Conservation (phyloP, 1,140 invertebrate species). For the Drosophila busckii region DNA sequence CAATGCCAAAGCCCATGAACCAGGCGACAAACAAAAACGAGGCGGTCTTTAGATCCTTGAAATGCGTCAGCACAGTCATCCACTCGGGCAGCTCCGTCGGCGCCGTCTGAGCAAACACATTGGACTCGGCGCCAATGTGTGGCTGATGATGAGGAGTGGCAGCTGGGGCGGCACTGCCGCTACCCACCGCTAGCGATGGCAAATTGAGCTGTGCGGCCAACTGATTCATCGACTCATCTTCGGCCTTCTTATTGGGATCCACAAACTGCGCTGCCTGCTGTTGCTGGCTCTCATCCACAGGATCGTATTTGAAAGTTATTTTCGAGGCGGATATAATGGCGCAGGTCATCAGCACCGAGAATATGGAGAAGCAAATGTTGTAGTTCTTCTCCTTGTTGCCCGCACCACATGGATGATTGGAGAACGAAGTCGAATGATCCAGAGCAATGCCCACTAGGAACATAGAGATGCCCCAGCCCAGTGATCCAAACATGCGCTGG, state of each 20-base stretch:
- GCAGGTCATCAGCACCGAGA: slow-evolving; percentile 97
- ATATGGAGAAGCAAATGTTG: slow-evolving; percentile 98
- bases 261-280: slow-evolving; percentile 47
- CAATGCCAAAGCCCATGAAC: slow-evolving; percentile 99
- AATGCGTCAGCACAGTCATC: slow-evolving; percentile 93
- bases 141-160: slow-evolving; percentile 78
- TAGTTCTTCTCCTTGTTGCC: slow-evolving; percentile 97
- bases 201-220: slow-evolving; percentile 89
- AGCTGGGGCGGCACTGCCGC: slow-evolving; percentile 70
- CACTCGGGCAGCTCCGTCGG: slow-evolving; percentile 93
- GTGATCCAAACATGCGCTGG: slow-evolving; percentile 98
- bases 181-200: slow-evolving; percentile 83
- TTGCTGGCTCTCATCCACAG: slow-evolving; percentile 69
- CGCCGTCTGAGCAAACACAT: slow-evolving; percentile 96
- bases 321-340: slow-evolving; percentile 95
- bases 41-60: slow-evolving; percentile 93
- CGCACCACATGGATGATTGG: slow-evolving; percentile 92
- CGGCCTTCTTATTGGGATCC: slow-evolving; percentile 79
- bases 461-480: slow-evolving; percentile 99
- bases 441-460: slow-evolving; percentile 99
- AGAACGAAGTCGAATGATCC: slow-evolving; percentile 96
- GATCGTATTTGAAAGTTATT: slow-evolving; percentile 89
- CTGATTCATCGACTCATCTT: slow-evolving; percentile 89
- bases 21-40: slow-evolving; percentile 97
- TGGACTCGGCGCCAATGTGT: slow-evolving; percentile 86